A percentile compares a stretch with the other conserved stretches of the same genome.
These are phyloP conservation scores for Eufriesea mexicana DNA, from an alignment of 1,140 invertebrate genomes.

Conservation along the genomic window DNA sequence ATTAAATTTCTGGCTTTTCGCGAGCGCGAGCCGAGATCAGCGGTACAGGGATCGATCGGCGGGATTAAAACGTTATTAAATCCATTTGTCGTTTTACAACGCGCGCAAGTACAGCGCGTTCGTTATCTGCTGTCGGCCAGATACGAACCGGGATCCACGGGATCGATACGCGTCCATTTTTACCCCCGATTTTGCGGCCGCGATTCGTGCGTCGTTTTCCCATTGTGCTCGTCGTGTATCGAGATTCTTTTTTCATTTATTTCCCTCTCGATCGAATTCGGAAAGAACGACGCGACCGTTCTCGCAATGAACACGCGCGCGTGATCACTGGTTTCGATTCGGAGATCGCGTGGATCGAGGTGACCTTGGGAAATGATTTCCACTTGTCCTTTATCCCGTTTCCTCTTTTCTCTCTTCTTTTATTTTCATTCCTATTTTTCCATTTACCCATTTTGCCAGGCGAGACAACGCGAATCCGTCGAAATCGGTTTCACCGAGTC, in stretches of 20 bases:
- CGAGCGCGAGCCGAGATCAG: not conserved
- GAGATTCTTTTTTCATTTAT: not conserved
- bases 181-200: not conserved
- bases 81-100: conserved; percentile 31
- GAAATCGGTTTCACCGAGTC: not conserved
- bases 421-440: too few relatives aligned
- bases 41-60: not conserved
- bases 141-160: conserved; percentile 1
- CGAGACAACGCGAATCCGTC: not conserved
- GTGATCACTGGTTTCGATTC: not conserved
- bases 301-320: too few relatives aligned
- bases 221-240: not conserved
- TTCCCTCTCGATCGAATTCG: not conserved
- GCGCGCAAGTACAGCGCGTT: conserved; percentile 29
- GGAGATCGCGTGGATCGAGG: not conserved
- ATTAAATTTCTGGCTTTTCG: conserved; percentile 31
- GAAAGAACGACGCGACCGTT: too few relatives aligned
- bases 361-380: not conserved
- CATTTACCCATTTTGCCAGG: too few relatives aligned
- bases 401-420: too few relatives aligned
- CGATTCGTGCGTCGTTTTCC: not conserved
- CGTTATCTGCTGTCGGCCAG: conserved; percentile 35
- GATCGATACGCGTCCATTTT: not conserved
- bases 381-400: too few relatives aligned
- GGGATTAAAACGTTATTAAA: conserved; percentile 61